Evolutionary conservation across 2,888 invertebrate species (phyloP), one percentile per base, ranked within the genome.

Genomic region (Xestoiulus laeticollis): DNA sequence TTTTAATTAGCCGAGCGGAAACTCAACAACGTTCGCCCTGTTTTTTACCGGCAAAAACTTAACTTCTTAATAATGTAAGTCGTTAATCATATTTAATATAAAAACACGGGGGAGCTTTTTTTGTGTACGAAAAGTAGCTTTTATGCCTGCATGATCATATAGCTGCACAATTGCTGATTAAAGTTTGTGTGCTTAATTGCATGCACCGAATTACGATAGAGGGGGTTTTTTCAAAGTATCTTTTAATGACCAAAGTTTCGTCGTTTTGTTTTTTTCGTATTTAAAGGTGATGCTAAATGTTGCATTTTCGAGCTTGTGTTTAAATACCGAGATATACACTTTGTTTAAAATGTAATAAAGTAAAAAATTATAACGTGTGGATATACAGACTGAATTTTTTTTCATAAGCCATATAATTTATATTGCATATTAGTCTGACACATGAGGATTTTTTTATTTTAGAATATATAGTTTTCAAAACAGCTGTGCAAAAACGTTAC

Each of bases 1-100:
- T 68, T 68, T 68, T 68, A 68, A 68, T 68, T 68, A 68, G 68
- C 68, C 68, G 68, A 68, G 68, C 68, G 68, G 68, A 68, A 68
- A 68, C 68, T 68, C n/a, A 22, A 59, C 59, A 59, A 59, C 59
- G 59, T 59, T 16, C 59, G 68, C 68, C 26, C 68, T 68, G 68
- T 68, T 68, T 48, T 59, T 68, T 68, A 26, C 68, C 10, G 6
- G 68, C 68, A 68, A 68, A 68, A 68, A 68, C 68, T n/a, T 68
- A 68, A 68, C 68, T 68, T 68, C 68, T 68, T 68, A 68, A 68
- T 68, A 68, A 68, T 26, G 26, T 26, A 10, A 68, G 68, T 68
- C 68, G 68, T 68, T 68, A 68, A 68, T 68, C 68, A 68, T 68
- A 68, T 68, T 68, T 68, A 68, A 68, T 68, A 68, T 22, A 68